Evolutionary conservation across 2,888 invertebrate genomes (phyloP).

Genomic region (Tachina lurida): DNA sequence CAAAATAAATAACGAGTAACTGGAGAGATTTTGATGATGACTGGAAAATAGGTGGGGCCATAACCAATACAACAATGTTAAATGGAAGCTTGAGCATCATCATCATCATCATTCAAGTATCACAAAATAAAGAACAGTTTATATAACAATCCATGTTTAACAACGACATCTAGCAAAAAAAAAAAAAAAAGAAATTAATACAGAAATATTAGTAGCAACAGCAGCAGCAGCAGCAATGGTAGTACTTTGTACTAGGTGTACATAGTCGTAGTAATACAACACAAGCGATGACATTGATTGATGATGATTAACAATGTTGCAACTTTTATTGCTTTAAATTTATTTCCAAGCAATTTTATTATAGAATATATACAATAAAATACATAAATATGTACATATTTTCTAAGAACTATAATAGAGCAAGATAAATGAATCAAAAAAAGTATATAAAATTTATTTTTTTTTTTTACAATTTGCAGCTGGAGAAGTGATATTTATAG

Average conservation of each 20-base stretch:
- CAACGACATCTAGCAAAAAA: constrained; percentile 1
- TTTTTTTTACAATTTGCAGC: constrained; percentile 8
- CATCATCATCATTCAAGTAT: constrained; percentile 31
- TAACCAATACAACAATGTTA: constrained; percentile 20
- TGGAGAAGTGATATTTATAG: constrained; percentile 23
- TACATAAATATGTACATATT: constrained; percentile 13
- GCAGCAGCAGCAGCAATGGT: neutral
- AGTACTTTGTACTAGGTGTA: constrained; percentile 4
- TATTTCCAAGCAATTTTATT: constrained; percentile 71
- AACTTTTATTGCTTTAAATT: constrained; percentile 81
- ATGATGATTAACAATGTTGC: constrained; percentile 83
- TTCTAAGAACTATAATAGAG: neutral
- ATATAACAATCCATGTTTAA: constrained; percentile 38
- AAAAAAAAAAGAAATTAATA: neutral
- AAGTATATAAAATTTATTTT: constrained; percentile 15
- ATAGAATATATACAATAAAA: constrained; percentile 39
- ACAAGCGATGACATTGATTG: constrained; percentile 81
- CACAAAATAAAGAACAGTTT: constrained; percentile 47
- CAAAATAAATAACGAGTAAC: constrained; percentile 41
- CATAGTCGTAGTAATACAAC: constrained; percentile 54
- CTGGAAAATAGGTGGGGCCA: constrained; percentile 54
- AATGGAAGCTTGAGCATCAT: constrained; percentile 47
- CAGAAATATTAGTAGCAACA: constrained; percentile 37
- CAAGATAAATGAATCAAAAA: neutral
- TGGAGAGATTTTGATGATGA: constrained; percentile 48